Conservation (phyloP, 2,113 vertebrate genomes). For the Meleagris gallopavo region DNA sequence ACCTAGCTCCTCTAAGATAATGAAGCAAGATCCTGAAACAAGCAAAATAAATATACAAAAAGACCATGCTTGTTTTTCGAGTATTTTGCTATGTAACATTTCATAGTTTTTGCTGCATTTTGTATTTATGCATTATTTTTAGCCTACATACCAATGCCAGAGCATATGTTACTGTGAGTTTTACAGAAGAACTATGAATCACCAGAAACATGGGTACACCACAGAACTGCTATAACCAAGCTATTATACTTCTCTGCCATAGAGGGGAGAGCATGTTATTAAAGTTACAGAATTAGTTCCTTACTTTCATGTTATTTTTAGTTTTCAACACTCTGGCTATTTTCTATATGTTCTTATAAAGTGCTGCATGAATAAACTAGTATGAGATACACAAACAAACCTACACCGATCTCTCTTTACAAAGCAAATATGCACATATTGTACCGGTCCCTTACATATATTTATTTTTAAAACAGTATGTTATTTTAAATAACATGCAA, state of each 20-base stretch:
- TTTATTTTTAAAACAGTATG: neutral
- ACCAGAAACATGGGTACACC: neutral
- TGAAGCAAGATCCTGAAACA: neutral
- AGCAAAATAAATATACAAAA: neutral
- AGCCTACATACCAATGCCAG: neutral
- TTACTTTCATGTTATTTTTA: neutral
- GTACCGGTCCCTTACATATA: neutral
- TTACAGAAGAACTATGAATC: neutral
- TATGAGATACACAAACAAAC: neutral
- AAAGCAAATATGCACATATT: neutral
- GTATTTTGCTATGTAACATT: neutral
- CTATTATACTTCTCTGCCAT: neutral
- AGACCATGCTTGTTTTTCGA: neutral
- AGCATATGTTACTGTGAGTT: neutral
- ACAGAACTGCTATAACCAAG: neutral
- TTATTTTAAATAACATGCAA: neutral
- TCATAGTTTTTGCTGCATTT: neutral
- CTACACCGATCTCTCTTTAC: neutral
- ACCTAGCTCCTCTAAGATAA: neutral
- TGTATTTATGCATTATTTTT: neutral
- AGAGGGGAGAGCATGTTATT: neutral
- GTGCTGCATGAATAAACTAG: neutral
- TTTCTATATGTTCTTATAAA: neutral
- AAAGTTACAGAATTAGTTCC: neutral
- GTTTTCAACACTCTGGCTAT: neutral